Conservation (phyloP, 2,113 vertebrate species). For the Irena cyanogastra region DNA sequence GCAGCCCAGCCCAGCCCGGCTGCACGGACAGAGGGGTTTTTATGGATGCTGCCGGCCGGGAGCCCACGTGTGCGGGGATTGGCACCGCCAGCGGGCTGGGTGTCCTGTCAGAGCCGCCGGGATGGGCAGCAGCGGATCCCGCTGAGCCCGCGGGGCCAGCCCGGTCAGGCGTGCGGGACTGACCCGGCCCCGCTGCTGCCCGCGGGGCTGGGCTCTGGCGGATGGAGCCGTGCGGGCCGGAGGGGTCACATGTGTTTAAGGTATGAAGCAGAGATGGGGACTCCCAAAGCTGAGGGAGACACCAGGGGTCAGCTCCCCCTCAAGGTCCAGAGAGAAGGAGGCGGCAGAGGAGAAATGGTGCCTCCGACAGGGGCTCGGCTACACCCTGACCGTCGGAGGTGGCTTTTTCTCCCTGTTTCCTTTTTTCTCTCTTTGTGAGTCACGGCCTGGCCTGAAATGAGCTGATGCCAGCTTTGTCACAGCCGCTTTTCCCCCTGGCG, state of each 20-base stretch:
- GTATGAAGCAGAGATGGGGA: not conserved
- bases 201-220: rapidly evolving
- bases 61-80: not conserved
- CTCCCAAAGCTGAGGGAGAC: not conserved
- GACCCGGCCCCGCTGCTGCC: not conserved
- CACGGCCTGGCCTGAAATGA: not conserved
- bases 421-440: not conserved
- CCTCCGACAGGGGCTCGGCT: not conserved
- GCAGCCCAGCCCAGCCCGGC: rapidly evolving
- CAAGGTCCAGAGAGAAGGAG: not conserved
- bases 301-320: rapidly evolving
- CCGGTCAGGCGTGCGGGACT: not conserved
- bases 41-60: not conserved
- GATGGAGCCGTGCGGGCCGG: rapidly evolving
- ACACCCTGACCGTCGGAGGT: not conserved
- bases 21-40: rapidly evolving
- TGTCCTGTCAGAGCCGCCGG: not conserved
- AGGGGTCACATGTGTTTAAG: rapidly evolving
- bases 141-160: not conserved
- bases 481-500: not conserved
- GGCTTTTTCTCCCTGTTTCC: not conserved
- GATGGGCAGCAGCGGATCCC: not conserved
- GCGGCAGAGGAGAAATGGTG: not conserved
- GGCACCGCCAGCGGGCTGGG: not conserved
- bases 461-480: conserved; percentile 34